Evolutionary conservation across 2,113 vertebrate species (phyloP), one percentile per base, ranked within the genome.

Genomic region (Ailurus styani): DNA sequence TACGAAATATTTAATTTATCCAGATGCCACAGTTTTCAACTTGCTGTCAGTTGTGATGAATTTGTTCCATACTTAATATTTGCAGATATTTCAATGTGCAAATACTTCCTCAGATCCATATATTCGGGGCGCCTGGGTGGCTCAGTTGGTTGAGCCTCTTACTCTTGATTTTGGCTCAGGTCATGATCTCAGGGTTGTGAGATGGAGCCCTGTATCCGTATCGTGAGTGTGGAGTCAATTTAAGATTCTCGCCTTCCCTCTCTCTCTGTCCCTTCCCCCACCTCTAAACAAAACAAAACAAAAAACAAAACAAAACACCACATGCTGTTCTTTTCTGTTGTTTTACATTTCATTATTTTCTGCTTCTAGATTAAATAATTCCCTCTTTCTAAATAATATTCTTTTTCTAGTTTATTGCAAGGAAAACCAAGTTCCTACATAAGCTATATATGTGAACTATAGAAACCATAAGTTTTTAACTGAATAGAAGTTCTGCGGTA

Each of bases 1-100:
- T 84, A 57, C 3, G 31, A 96, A 94, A 90, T 90, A 91, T 93
- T 95, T 98, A 64, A 97, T 98, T 96, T 90, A 95, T 79, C 60
- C 91, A 96, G 88, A 96, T 82, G 79, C 7, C 42, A 12, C 83
- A 83, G 7, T n/a, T 40, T 68, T 97, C 89, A 90, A 57, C 66
- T 90, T 83, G 50, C 40, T 89, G 50, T 90, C 94, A 91, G 52
- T 93, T 70, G 60, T 97, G 93, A 97, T 95, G 60, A 98, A 98
- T 97, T 94, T 87, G 62, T 83, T 95, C 21, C 37, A 54, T 87
- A 91, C 37, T 91, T 95, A 60, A 66, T 84, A 40, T 72, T 93
- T 96, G 20, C 31, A 93, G 47, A 81, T 68, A 66, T 34, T 83
- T 81, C 9, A 52, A 31, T 87, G 47, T 94, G 73, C 29, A 93